Conservation (phyloP, 2,888 invertebrate genomes). For the Chorisops tibialis region DNA sequence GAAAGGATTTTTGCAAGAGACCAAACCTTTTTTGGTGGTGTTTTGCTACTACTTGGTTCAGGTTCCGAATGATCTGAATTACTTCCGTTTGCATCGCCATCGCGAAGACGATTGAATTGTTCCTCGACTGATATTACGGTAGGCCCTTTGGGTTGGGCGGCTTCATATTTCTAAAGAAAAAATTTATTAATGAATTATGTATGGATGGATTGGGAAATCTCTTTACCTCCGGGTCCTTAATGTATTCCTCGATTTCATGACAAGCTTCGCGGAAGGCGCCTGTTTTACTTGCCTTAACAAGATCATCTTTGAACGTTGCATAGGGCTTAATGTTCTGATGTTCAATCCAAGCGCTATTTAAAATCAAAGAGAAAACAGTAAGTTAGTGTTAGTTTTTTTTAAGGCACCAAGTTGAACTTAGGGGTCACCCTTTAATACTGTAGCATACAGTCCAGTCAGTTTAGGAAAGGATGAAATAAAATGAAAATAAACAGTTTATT, state of each 20-base stretch:
- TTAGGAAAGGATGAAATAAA: too few relatives aligned
- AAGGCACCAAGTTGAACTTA: too few relatives aligned
- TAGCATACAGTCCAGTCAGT: too few relatives aligned
- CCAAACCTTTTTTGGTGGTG: slow-evolving; percentile 35
- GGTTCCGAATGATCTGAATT: slow-evolving; percentile 27
- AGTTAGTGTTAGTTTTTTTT: too few relatives aligned
- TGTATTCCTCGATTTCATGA: slow-evolving; percentile 74
- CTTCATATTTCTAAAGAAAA: slow-evolving; percentile 24
- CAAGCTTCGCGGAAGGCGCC: slow-evolving; percentile 75
- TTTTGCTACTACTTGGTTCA: too few relatives aligned
- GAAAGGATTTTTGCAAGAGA: slow-evolving; percentile 33
- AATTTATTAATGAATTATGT: neutral
- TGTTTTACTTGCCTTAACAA: slow-evolving; percentile 72
- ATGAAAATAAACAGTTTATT: too few relatives aligned
- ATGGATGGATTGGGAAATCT: neutral
- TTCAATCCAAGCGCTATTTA: slow-evolving; percentile 83
- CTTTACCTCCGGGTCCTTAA: slow-evolving; percentile 59
- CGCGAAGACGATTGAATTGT: slow-evolving; percentile 69
- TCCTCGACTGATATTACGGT: slow-evolving; percentile 57
- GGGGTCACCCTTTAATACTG: too few relatives aligned
- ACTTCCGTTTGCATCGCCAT: slow-evolving; percentile 37
- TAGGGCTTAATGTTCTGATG: slow-evolving; percentile 79
- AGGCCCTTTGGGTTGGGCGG: too few relatives aligned
- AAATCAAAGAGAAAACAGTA: slow-evolving; percentile 13
- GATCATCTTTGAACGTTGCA: slow-evolving; percentile 71